Evolutionary conservation across 1,140 invertebrate genomes (phyloP).

Genomic region (Drosophila neocordata): DNA sequence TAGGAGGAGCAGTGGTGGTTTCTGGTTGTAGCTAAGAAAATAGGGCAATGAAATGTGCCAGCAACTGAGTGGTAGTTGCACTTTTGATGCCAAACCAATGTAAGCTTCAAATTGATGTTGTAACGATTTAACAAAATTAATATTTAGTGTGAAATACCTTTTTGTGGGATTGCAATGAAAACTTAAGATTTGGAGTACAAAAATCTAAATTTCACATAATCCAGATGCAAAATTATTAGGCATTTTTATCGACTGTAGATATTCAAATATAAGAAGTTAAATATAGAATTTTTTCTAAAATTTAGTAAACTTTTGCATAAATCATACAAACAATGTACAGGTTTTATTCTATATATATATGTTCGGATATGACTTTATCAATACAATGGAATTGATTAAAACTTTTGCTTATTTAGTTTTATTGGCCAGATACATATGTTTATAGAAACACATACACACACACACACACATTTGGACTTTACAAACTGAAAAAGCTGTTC

Average conservation of each 20-base stretch:
- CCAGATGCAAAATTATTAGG: too few relatives aligned
- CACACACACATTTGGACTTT: not conserved
- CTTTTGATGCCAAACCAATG: conserved; percentile 1
- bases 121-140: conserved; percentile 7
- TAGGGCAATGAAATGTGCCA: conserved; percentile 43
- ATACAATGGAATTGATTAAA: not conserved
- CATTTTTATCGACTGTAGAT: too few relatives aligned
- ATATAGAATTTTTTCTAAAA: too few relatives aligned
- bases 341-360: too few relatives aligned
- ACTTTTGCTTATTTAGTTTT: not conserved
- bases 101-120: conserved; percentile 1
- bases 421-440: not conserved
- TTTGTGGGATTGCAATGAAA: not conserved
- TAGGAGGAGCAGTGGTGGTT: not conserved
- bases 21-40: not conserved
- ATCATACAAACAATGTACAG: too few relatives aligned
- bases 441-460: not conserved
- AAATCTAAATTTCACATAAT: too few relatives aligned
- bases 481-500: not conserved
- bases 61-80: conserved; percentile 3
- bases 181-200: too few relatives aligned
- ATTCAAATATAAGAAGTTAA: too few relatives aligned
- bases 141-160: too few relatives aligned
- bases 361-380: too few relatives aligned
- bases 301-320: too few relatives aligned